These are phyloP conservation scores for Odontocolon sp. DNA, from an alignment of 2,888 invertebrate species.

Conservation along the genomic window DNA sequence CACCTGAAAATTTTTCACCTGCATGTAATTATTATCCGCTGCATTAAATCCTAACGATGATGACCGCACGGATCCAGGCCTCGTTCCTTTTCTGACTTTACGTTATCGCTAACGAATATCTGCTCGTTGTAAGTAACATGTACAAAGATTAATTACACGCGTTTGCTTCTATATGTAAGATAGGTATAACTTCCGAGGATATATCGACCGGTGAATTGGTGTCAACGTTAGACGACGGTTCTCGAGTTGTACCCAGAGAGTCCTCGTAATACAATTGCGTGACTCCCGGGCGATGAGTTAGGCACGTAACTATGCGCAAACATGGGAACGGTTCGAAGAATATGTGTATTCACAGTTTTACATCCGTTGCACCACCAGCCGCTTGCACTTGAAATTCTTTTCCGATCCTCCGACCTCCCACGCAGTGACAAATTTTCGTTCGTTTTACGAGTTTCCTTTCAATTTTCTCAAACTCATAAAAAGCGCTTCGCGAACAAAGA, in stretches of 20 bases:
- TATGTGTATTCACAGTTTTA: slow-evolving; percentile 6
- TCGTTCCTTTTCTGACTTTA: not conserved
- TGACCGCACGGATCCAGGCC: not conserved
- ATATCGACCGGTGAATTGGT: slow-evolving; percentile 53
- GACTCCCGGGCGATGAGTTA: slow-evolving; percentile 28
- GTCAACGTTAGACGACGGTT: slow-evolving; percentile 24
- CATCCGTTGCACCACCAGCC: not conserved
- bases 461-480: too few species aligned
- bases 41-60: too few species aligned
- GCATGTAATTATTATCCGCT: too few species aligned
- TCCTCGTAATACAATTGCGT: slow-evolving; percentile 36
- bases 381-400: not conserved
- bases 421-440: too few species aligned
- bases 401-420: not conserved
- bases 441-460: too few species aligned
- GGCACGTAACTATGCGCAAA: slow-evolving; percentile 46
- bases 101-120: not conserved
- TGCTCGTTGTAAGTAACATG: not conserved
- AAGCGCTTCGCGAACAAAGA: too few species aligned
- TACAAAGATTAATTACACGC: slow-evolving; percentile 41
- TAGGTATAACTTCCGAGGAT: slow-evolving; percentile 11
- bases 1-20: too few species aligned
- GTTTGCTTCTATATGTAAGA: not conserved
- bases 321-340: slow-evolving; percentile 19
- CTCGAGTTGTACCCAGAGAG: slow-evolving; percentile 3